Evolutionary conservation across 2,113 vertebrate genomes (phyloP).

Genomic region (Lepus americanus): DNA sequence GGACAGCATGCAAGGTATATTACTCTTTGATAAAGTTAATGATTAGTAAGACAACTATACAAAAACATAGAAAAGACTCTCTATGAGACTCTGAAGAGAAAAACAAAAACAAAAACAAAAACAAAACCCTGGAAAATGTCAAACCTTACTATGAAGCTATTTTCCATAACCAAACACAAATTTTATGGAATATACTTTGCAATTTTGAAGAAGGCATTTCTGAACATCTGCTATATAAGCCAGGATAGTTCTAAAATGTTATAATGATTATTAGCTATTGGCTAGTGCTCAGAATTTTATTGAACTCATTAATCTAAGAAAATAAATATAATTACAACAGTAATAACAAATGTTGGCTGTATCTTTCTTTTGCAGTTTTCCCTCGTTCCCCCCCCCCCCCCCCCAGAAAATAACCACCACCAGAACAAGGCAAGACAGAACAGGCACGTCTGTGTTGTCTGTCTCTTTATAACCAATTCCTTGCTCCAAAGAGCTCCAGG

Average conservation of each 20-base stretch:
- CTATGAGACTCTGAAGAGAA: neutral
- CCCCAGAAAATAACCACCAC: conserved; percentile 41
- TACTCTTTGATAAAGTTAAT: neutral
- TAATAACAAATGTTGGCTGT: conserved; percentile 69
- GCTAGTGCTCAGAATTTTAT: conserved; percentile 79
- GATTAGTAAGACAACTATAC: neutral
- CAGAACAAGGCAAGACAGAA: neutral
- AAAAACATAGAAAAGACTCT: neutral
- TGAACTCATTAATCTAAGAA: conserved; percentile 84
- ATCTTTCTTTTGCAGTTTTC: conserved; percentile 63
- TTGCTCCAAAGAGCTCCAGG: conserved; percentile 57
- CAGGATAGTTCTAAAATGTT: conserved; percentile 66
- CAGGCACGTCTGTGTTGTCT: neutral
- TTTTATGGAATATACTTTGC: conserved; percentile 66
- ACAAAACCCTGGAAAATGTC: conserved; percentile 30
- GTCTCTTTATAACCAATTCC: conserved; percentile 46
- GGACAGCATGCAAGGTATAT: neutral
- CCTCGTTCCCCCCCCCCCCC: too few relatives aligned
- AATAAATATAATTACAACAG: conserved; percentile 77
- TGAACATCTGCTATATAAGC: conserved; percentile 74
- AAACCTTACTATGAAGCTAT: neutral
- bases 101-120: conserved; percentile 44
- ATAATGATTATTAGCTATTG: conserved; percentile 81
- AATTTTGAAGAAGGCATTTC: conserved; percentile 70
- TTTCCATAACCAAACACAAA: conserved; percentile 1